Evolutionary conservation across 2,888 invertebrate genomes (phyloP), one percentile per base, ranked within the genome.

Genomic region (Sinodicranocentrus sp.): DNA sequence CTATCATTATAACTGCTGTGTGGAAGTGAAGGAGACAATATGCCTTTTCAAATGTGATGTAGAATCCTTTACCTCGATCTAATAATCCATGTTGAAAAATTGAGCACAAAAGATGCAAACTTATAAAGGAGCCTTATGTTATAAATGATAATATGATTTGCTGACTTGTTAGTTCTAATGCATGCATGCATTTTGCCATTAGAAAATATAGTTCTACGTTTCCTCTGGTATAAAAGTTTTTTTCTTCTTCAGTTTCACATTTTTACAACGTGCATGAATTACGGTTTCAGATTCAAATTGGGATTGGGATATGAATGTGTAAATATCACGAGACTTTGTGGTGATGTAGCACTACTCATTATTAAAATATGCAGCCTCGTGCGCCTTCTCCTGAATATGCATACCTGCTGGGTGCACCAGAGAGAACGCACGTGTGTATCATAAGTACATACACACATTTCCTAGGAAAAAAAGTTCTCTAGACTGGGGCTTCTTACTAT

Each of bases 291-390:
- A 23, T 23, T 13, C 21, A 59, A 26, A 28, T 71, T 28, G 8
- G 10, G 43, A 25, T 19, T 39, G 23, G 25, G 61, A 61, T 19
- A 25, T 43, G 72, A 57, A 73, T 73, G 73, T 61, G 61, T 44
- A 73, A 73, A 73, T 59, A 73, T 73, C 73, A 73, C 73, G 73
- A 61, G 25, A 26, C 43, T 48, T 48, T 48, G 6, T 48, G 48
- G 39, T 39, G 39, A 15, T 48, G 48, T 48, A 48, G 39, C n/a
- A n/a, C n/a, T 48, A 48, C 17, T 8, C 48, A 48, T 48, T 15
- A 8, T 48, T 48, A 44, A 21, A 48, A 44, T 65, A 1, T n/a
- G 68, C 28, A 52, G 17, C 68, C 68, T 6, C 5, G 52, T 52
- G 52, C 52, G 5, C 39, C 13, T 39, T 39, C 13, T 39, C 13